Conservation (phyloP, 2,797 vertebrate genomes). For the Fratercula arctica region DNA sequence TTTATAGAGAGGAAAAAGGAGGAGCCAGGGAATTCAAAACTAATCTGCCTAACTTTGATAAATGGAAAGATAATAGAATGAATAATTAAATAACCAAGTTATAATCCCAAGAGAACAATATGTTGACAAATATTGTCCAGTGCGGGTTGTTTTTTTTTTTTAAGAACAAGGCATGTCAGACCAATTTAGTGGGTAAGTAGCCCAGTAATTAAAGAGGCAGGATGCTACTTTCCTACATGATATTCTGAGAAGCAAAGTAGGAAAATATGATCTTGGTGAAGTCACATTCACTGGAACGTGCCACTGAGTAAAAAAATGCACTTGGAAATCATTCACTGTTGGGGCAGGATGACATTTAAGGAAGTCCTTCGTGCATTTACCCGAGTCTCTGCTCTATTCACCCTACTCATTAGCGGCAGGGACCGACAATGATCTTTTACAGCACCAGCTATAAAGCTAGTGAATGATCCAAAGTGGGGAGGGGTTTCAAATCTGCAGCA, state of each 20-base stretch:
- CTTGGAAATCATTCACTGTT: background rate
- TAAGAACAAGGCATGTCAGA: background rate
- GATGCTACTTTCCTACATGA: background rate
- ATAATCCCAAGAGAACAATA: background rate
- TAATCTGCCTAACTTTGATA: slow-evolving; percentile 30
- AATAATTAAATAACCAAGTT: background rate
- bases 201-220: background rate
- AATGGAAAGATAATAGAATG: slow-evolving; percentile 22
- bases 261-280: background rate
- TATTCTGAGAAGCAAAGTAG: background rate
- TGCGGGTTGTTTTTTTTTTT: background rate
- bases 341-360: background rate
- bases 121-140: slow-evolving; percentile 8
- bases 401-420: background rate
- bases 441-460: background rate
- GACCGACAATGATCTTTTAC: background rate
- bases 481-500: background rate
- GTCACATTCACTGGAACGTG: background rate
- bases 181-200: background rate
- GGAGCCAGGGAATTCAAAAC: slow-evolving; percentile 1
- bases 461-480: background rate
- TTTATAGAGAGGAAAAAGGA: slow-evolving; percentile 8
- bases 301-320: background rate
- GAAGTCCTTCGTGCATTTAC: background rate
- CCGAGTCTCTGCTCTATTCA: background rate